Conservation (phyloP, 2,888 invertebrate species). For the Conops quadrifasciatus region DNA sequence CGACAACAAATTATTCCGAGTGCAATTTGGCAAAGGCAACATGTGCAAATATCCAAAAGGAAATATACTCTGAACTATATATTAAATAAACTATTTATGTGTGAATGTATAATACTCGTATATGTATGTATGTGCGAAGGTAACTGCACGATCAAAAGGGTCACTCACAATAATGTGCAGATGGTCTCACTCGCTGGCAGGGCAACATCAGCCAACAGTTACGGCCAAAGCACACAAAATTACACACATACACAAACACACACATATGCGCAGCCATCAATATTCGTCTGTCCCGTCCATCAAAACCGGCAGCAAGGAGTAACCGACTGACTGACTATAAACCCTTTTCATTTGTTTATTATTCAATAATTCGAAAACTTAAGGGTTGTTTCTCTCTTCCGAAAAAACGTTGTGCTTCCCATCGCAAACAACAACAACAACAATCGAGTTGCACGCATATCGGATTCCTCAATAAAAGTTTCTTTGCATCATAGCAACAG, state of each 20-base stretch:
- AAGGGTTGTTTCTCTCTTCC: conserved; percentile 30
- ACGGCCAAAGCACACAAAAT: conserved; percentile 7
- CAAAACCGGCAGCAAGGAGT: background rate
- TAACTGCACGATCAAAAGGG: conserved; percentile 1
- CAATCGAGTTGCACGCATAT: conserved; percentile 17
- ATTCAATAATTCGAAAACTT: conserved; percentile 28
- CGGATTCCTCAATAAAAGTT: conserved; percentile 18
- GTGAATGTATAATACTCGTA: background rate
- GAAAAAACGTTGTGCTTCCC: too few species aligned
- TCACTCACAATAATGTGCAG: conserved; percentile 25
- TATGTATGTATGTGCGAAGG: too few species aligned
- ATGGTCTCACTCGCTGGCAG: conserved; percentile 21
- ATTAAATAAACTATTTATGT: background rate
- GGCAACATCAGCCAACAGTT: conserved; percentile 19
- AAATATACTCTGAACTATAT: background rate
- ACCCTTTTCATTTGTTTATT: conserved; percentile 29
- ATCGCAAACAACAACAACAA: conserved; percentile 4
- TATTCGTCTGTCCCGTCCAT: conserved; percentile 9
- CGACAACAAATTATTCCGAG: conserved; percentile 9
- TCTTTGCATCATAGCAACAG: background rate
- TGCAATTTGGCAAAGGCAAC: background rate
- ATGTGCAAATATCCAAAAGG: conserved; percentile 12
- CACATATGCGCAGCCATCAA: conserved; percentile 15
- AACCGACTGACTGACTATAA: background rate
- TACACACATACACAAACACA: background rate